Conservation (phyloP, 2,888 invertebrate species). For the Diarsia mendica region DNA sequence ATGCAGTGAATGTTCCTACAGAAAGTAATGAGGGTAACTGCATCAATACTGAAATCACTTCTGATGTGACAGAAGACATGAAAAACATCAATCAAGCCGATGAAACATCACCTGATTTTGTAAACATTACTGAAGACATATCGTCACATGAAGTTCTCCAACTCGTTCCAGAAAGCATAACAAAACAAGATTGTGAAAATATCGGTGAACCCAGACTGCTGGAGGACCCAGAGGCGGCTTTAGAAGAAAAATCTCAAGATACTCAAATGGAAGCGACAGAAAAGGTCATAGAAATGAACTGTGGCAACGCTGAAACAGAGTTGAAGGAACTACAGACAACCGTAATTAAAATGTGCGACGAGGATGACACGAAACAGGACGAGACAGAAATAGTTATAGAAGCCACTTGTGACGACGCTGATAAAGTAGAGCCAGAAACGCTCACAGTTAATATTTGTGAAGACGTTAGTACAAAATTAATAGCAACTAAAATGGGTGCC, state of each 20-base stretch:
- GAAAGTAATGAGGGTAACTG: not conserved
- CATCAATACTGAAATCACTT: not conserved
- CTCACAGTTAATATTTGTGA: not conserved
- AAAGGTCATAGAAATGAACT: not conserved
- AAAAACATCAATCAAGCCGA: not conserved
- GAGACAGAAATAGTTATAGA: not conserved
- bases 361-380: not conserved
- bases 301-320: not conserved
- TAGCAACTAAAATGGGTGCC: not conserved
- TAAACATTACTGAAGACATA: constrained; percentile 5
- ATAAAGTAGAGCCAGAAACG: not conserved
- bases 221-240: not conserved
- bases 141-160: not conserved
- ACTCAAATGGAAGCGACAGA: not conserved
- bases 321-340: not conserved
- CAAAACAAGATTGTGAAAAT: not conserved
- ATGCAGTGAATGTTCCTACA: not conserved
- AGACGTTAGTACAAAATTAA: not conserved
- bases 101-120: not conserved
- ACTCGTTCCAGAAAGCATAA: not conserved
- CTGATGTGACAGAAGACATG: not conserved
- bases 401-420: not conserved
- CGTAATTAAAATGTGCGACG: not conserved
- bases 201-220: not conserved
- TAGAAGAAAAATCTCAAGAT: not conserved